phyloP scores from a whole-genome alignment of 2,797 vertebrate species.

The Pyrocephalus nanus region DNA sequence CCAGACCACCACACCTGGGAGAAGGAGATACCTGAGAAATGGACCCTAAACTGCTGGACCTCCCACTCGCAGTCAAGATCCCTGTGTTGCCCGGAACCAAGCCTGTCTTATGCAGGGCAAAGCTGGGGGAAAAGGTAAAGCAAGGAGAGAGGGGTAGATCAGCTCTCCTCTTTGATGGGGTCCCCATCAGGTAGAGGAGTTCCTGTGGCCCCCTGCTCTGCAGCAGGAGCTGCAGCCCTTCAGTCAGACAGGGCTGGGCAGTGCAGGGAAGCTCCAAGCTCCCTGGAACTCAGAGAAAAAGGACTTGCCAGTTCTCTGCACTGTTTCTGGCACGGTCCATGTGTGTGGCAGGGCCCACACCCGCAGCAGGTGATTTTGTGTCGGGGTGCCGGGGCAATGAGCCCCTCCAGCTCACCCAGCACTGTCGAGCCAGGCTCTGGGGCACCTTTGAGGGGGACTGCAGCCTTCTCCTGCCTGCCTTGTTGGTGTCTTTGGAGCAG shows the following conservation, averaged over 20 bases:
- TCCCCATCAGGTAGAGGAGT: background rate
- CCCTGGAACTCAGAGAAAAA: background rate
- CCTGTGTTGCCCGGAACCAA: background rate
- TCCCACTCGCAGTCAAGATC: background rate
- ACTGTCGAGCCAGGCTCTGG: background rate
- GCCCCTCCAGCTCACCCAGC: background rate
- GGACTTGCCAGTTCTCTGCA: background rate
- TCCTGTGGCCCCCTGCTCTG: background rate
- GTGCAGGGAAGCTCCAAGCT: background rate
- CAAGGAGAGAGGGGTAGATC: background rate
- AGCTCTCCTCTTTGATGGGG: background rate
- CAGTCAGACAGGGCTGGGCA: background rate
- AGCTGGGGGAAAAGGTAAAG: background rate
- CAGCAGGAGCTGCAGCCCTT: background rate
- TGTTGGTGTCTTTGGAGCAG: background rate
- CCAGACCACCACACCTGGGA: background rate
- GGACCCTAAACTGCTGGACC: background rate
- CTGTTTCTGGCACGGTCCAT: background rate
- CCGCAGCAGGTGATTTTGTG: background rate
- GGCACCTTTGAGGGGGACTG: background rate
- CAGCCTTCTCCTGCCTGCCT: background rate
- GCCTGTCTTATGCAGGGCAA: background rate
- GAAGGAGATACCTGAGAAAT: background rate
- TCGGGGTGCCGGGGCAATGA: background rate
- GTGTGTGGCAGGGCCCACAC: background rate